Evolutionary conservation across 2,797 vertebrate species (phyloP).

Genomic region (Sarcoramphus papa): DNA sequence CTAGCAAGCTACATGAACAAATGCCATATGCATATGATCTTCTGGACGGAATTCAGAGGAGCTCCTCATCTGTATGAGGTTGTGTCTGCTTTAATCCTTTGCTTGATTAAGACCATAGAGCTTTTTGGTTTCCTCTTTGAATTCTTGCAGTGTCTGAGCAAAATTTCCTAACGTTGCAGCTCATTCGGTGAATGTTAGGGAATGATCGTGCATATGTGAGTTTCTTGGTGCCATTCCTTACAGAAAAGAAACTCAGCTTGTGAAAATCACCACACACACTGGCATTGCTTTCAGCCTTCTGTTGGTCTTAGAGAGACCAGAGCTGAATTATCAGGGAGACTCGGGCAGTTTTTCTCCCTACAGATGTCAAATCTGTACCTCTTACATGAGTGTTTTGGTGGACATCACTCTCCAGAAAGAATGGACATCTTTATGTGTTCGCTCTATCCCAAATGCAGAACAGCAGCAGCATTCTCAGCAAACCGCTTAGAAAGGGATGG

Average conservation of each 20-base stretch:
- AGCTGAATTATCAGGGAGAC: not conserved
- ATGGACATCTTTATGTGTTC: not conserved
- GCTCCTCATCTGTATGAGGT: not conserved
- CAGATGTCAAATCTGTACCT: not conserved
- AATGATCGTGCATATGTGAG: not conserved
- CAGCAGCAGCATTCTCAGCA: not conserved
- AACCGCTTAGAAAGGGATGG: not conserved
- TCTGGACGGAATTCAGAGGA: not conserved
- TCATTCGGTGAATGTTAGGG: not conserved
- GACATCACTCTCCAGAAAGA: not conserved
- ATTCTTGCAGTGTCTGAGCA: not conserved
- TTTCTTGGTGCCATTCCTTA: not conserved
- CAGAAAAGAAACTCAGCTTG: not conserved
- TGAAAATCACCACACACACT: not conserved
- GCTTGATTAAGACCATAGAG: not conserved
- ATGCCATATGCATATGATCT: not conserved
- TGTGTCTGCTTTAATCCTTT: not conserved
- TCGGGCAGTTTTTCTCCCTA: not conserved
- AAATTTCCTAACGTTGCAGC: not conserved
- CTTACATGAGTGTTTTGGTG: not conserved
- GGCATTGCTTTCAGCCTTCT: not conserved
- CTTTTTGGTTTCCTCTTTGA: not conserved
- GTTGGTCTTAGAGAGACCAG: not conserved
- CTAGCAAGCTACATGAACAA: not conserved
- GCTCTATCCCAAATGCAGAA: not conserved